phyloP scores from a whole-genome alignment of 35 echinoderm and acorn worm species.

The Hemicentrotus pulcherrimus region DNA sequence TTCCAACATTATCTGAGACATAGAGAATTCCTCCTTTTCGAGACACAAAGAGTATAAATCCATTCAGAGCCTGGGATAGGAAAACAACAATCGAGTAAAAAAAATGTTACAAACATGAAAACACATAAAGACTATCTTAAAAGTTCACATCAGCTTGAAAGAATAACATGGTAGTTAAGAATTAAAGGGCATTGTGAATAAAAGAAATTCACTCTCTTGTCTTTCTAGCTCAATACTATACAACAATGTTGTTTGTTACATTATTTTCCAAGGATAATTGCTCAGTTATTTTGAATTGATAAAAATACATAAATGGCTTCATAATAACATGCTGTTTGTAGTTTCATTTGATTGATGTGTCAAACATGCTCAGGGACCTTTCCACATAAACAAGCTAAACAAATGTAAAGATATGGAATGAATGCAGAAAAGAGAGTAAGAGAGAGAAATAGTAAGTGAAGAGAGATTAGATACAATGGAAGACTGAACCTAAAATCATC shows the following conservation, averaged over 20 bases:
- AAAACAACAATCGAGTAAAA: not conserved
- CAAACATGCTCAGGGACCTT: too few relatives aligned
- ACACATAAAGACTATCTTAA: not conserved
- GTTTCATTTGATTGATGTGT: too few relatives aligned
- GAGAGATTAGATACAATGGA: not conserved
- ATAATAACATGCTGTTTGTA: too few relatives aligned
- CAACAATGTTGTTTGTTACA: not conserved
- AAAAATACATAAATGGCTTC: too few relatives aligned
- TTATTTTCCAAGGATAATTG: too few relatives aligned
- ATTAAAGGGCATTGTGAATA: not conserved
- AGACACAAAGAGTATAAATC: slow-evolving; percentile 94
- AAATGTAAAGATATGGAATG: not conserved
- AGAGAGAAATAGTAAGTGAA: not conserved
- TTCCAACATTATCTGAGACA: slow-evolving; percentile 86
- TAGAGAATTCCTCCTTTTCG: slow-evolving; percentile 90
- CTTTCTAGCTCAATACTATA: not conserved
- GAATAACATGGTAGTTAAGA: not conserved
- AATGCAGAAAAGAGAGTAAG: not conserved
- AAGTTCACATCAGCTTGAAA: not conserved
- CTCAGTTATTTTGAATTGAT: too few relatives aligned
- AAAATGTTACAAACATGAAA: not conserved
- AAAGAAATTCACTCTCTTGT: not conserved
- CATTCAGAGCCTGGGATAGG: slow-evolving; percentile 79
- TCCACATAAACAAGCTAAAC: not conserved
- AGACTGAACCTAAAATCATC: too few relatives aligned